Evolutionary conservation across 2,113 vertebrate genomes (phyloP).

Genomic region (Butastur rufipennis): DNA sequence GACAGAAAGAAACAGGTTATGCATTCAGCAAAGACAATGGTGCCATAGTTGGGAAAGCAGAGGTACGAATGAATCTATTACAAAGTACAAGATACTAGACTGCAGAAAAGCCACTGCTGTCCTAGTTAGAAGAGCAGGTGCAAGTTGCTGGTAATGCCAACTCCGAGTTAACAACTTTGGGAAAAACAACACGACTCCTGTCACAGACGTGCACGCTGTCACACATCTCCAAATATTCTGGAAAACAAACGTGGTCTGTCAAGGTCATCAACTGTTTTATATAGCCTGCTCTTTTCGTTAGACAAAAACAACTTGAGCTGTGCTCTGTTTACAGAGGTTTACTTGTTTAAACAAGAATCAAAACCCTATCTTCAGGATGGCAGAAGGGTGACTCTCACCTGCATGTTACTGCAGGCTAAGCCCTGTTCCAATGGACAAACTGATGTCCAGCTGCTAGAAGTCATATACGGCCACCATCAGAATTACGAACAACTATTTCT

Average conservation of each 20-base stretch:
- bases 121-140: background rate
- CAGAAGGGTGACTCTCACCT: background rate
- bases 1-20: background rate
- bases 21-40: background rate
- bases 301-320: background rate
- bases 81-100: background rate
- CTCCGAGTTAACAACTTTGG: background rate
- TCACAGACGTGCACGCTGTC: background rate
- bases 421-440: background rate
- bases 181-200: background rate
- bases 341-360: background rate
- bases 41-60: background rate
- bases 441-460: background rate
- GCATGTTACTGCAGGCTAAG: background rate
- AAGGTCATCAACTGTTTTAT: background rate
- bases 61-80: background rate
- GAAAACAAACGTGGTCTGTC: background rate
- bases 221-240: background rate
- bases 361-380: background rate
- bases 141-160: background rate
- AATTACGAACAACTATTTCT: background rate
- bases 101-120: background rate
- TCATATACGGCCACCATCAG: fast-evolving
- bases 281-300: background rate
- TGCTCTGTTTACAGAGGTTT: background rate